A percentile compares a stretch with the other conserved stretches of the same genome.
Conservation (phyloP, 2,797 vertebrate genomes). For the Triplophysa bombifrons region DNA sequence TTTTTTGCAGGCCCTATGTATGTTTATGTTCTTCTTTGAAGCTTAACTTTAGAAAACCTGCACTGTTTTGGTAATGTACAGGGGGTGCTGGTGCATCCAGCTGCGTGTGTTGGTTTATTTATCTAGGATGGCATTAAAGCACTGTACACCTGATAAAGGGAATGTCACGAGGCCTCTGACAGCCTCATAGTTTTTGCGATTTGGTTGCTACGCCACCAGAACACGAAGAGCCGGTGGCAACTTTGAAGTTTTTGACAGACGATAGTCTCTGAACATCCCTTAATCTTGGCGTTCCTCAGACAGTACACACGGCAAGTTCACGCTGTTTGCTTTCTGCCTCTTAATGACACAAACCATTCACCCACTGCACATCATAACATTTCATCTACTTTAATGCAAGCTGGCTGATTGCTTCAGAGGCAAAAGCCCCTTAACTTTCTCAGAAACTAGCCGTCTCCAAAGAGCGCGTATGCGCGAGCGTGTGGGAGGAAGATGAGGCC, state of each 20-base stretch:
- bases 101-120: constrained; percentile 78
- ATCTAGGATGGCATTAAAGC: constrained; percentile 77
- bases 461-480: constrained; percentile 36
- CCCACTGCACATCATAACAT: constrained; percentile 76
- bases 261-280: constrained; percentile 80
- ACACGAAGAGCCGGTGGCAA: constrained; percentile 77
- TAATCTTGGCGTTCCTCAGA: constrained; percentile 78
- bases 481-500: constrained; percentile 55
- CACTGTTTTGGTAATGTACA: constrained; percentile 60
- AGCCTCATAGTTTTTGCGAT: constrained; percentile 79
- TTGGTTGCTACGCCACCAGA: constrained; percentile 76
- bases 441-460: constrained; percentile 44
- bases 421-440: constrained; percentile 50
- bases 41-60: background rate
- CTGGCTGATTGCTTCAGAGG: constrained; percentile 76
- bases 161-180: constrained; percentile 79
- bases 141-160: constrained; percentile 79
- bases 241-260: constrained; percentile 83
- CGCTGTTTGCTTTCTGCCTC: constrained; percentile 77
- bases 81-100: constrained; percentile 71
- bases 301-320: constrained; percentile 68
- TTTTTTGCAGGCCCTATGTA: background rate
- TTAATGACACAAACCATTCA: constrained; percentile 84
- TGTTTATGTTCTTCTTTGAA: background rate
- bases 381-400: constrained; percentile 78